Evolutionary conservation across 1,140 invertebrate genomes (phyloP).

Genomic region (Diorhabda carinulata): DNA sequence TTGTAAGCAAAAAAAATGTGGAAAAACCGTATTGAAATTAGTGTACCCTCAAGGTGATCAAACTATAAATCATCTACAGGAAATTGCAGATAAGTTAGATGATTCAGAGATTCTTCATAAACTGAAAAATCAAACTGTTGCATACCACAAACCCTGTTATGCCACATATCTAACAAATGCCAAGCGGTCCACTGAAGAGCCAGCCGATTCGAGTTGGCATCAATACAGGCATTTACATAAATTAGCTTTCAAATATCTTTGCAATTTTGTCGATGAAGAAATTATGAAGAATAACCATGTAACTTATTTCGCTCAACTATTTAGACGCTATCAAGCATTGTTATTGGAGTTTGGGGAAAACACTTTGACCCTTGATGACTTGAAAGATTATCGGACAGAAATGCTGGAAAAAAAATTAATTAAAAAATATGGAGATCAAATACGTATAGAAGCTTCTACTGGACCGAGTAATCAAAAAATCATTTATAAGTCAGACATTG

Average conservation of each 20-base stretch:
- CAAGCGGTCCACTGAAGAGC: background rate
- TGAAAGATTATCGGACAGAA: background rate
- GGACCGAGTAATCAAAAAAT: background rate
- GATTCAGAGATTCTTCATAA: background rate
- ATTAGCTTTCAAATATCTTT: conserved; percentile 10
- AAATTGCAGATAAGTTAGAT: background rate
- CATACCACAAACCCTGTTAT: conserved; percentile 4
- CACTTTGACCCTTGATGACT: background rate
- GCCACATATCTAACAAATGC: background rate
- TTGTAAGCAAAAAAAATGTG: background rate
- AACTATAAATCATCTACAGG: background rate
- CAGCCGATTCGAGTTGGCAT: background rate
- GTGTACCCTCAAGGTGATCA: background rate
- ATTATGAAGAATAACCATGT: conserved; percentile 22
- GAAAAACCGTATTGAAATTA: background rate
- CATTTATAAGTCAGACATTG: conserved; percentile 1
- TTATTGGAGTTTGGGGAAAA: background rate
- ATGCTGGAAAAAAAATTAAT: background rate
- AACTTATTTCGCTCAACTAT: conserved; percentile 19
- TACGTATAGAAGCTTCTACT: background rate
- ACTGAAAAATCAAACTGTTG: background rate
- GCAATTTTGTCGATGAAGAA: conserved; percentile 17
- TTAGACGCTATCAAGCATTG: conserved; percentile 10
- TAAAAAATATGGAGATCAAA: background rate
- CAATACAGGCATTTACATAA: conserved; percentile 4